Conservation (phyloP, 2,797 vertebrate species). For the Enteromius argenteus region DNA sequence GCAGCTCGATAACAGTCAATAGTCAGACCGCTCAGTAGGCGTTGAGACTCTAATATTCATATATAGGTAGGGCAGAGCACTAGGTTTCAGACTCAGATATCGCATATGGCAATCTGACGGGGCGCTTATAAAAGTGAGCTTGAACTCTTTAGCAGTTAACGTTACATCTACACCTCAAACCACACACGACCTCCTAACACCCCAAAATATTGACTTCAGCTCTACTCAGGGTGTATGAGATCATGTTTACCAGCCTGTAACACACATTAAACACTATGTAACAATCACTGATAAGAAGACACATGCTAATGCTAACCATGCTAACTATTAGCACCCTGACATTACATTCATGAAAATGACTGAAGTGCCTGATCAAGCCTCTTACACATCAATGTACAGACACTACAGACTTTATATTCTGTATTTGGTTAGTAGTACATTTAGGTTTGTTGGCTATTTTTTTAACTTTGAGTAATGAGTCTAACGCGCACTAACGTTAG, state of each 20-base stretch:
- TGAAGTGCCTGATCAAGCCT: background rate
- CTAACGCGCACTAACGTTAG: background rate
- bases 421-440: background rate
- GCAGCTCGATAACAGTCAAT: background rate
- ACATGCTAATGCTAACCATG: constrained; percentile 44
- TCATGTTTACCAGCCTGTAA: background rate
- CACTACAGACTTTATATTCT: background rate
- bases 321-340: constrained; percentile 39
- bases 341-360: background rate
- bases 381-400: background rate
- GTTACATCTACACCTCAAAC: background rate
- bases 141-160: background rate
- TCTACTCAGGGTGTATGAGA: background rate
- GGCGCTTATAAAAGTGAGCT: background rate
- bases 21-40: background rate
- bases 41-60: background rate
- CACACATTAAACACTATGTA: background rate
- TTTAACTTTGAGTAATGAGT: background rate
- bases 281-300: constrained; percentile 12
- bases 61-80: background rate
- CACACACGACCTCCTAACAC: background rate
- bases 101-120: background rate
- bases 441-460: background rate
- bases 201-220: no score
- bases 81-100: background rate